Evolutionary conservation across 23 tunicate species (phyloP).

Genomic region (Diplosoma virens): DNA sequence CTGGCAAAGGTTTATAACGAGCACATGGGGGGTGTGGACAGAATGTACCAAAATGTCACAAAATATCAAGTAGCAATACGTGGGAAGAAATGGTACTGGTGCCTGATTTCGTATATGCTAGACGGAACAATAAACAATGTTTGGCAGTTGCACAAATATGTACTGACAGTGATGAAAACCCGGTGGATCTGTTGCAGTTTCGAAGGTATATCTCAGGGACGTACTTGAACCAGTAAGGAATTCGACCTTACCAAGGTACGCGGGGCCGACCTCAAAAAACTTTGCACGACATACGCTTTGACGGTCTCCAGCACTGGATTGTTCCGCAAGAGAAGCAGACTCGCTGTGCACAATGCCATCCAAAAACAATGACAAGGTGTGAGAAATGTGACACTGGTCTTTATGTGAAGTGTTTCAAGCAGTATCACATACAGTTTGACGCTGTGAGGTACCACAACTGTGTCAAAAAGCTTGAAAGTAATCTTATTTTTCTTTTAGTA

Average conservation of each 20-base stretch:
- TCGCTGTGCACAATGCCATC: conserved; percentile 19
- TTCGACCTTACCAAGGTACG: not conserved
- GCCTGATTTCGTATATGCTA: not conserved
- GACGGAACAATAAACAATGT: conserved; percentile 1
- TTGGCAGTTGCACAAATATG: conserved; percentile 12
- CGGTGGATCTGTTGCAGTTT: conserved; percentile 11
- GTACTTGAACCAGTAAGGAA: not conserved
- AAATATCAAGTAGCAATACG: conserved; percentile 9
- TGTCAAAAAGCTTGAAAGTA: no score
- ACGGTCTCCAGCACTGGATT: not conserved
- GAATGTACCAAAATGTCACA: conserved; percentile 13
- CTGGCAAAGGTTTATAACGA: conserved; percentile 1
- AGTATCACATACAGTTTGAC: not conserved
- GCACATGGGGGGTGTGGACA: conserved; percentile 13
- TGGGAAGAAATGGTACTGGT: conserved; percentile 9
- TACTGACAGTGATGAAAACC: not conserved
- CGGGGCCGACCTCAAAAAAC: conserved; percentile 14
- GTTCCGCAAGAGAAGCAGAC: conserved; percentile 3
- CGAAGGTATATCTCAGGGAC: not conserved
- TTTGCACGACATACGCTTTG: not conserved
- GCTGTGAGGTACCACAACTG: no score
- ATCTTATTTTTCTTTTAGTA: no score
- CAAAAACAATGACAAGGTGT: conserved; percentile 20
- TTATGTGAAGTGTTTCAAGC: conserved; percentile 18
- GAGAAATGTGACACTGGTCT: conserved; percentile 12